Evolutionary conservation across 1,140 invertebrate species (phyloP).

Genomic region (Lordiphosa stackelbergi): DNA sequence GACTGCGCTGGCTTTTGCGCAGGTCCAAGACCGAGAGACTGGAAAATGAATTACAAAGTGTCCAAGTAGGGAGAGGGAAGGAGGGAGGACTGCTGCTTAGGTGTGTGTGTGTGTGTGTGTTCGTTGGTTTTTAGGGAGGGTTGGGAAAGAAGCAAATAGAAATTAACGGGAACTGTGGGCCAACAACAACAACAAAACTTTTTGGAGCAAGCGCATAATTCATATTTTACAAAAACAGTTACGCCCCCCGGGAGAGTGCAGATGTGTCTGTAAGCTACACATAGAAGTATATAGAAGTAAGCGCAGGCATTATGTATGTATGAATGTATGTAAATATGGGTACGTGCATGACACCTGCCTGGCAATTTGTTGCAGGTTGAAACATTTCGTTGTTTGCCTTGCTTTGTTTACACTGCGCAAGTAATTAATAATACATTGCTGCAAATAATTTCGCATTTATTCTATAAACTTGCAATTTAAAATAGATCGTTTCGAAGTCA

Average conservation of each 20-base stretch:
- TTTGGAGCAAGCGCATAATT: constrained; percentile 64
- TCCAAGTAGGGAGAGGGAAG: constrained; percentile 17
- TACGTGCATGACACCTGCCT: constrained; percentile 10
- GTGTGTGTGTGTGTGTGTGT: constrained; percentile 10
- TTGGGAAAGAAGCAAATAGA: constrained; percentile 27
- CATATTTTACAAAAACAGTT: constrained; percentile 46
- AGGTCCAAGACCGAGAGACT: constrained; percentile 60
- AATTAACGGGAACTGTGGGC: constrained; percentile 42
- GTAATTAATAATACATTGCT: constrained; percentile 5
- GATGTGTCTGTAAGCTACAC: background rate
- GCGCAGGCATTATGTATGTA: constrained; percentile 4
- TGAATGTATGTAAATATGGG: constrained; percentile 2
- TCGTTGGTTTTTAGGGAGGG: constrained; percentile 25
- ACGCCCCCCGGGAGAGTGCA: constrained; percentile 36
- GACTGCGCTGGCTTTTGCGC: constrained; percentile 54
- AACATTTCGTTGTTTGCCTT: constrained; percentile 4
- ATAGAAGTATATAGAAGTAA: constrained; percentile 6
- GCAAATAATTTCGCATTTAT: background rate
- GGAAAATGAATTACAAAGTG: constrained; percentile 63
- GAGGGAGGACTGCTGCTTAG: constrained; percentile 20
- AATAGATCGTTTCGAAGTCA: too few species aligned
- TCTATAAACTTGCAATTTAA: background rate
- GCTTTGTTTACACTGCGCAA: background rate
- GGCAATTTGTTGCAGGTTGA: constrained; percentile 8
- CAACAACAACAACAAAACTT: constrained; percentile 36